Conservation (phyloP, 2,113 vertebrate genomes). For the Sisor rabdophorus region DNA sequence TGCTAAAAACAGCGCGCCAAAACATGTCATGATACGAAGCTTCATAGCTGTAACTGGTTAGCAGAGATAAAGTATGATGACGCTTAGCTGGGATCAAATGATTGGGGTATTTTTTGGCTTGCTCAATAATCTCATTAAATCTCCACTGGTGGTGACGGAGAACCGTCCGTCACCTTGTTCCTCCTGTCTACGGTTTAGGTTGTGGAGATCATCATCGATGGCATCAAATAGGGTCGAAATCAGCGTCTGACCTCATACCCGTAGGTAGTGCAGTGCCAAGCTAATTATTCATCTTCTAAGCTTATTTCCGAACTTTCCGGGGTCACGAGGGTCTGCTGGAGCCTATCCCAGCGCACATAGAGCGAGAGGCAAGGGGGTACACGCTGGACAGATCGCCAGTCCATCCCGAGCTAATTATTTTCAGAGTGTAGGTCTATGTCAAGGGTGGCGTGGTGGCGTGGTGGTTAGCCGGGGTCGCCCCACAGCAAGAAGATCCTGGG, state of each 20-base stretch:
- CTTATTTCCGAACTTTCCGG: no score
- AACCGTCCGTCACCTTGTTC: not conserved
- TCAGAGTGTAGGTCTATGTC: no score
- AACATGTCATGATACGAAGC: constrained; percentile 13
- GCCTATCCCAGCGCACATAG: no score
- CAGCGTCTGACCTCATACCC: not conserved
- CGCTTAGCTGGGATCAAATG: not conserved
- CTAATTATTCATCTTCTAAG: not conserved
- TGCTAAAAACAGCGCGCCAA: constrained; percentile 5
- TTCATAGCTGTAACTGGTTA: constrained; percentile 10
- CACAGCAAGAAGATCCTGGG: no score
- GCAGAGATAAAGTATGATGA: constrained; percentile 4
- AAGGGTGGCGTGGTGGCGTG: no score
- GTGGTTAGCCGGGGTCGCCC: no score
- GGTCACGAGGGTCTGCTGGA: no score
- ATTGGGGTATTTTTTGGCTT: not conserved
- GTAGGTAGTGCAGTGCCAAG: not conserved
- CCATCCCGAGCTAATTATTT: no score
- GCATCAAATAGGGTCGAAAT: constrained; percentile 12
- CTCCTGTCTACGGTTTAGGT: not conserved
- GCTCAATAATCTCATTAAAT: constrained; percentile 3
- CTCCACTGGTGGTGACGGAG: constrained; percentile 1
- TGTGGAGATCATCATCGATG: not conserved
- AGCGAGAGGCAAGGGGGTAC: no score
- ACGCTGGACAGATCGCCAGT: no score